Base-by-base conservation (phyloP, 2,888 invertebrate genomes). In the Nemotelus nigrinus region DNA sequence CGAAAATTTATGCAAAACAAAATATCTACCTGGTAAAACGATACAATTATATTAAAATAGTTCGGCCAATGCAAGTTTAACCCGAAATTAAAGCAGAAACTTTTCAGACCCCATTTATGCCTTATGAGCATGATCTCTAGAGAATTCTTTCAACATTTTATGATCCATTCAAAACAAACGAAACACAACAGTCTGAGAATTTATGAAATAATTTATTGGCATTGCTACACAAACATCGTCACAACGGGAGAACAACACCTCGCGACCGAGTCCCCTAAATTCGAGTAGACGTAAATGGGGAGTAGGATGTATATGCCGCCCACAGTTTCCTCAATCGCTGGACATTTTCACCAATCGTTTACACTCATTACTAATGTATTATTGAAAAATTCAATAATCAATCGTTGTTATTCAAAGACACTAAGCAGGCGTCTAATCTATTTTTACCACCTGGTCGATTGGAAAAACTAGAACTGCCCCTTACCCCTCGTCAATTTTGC, bases 381-480 rank as follows among this genome's bases (percentile, higher is more conserved):
- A 25, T 25, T 25, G 25, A 25, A 25, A 25, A 25, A 7, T 63
- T 63, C 8, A 41, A 63, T 63, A 63, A 39, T 43, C 6, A 7
- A 7, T 41, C 10, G 43, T 41, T 6, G 41, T 3, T 25, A 63
- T 25, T 41, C 6, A 63, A 60, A 48, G 63, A 74, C 41, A 41
- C 50, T 5, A 74, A 63, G 60, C 60, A 74, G 48, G 60, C 44
- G 74, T 60, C 74, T 5, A 63, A 63, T 74, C 74, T 74, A 74
- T 74, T 74, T 60, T 60, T 74, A 74, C 25, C 25, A 25, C 74
- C 60, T 74, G 74, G 3, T n/a, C 50, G 50, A 68, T 39, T 25
- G 47, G 58, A 41, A 43, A 74, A 48, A 47, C 44, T 68, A 50
- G n/a, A 41, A 6, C 43, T 10, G 25, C 41, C n/a, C 25, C 25